Percentiles rank a stretch among this genome's conserved stretches.
Evolutionary conservation across 2,797 vertebrate genomes (phyloP).

Genomic region (Tinamus major): DNA sequence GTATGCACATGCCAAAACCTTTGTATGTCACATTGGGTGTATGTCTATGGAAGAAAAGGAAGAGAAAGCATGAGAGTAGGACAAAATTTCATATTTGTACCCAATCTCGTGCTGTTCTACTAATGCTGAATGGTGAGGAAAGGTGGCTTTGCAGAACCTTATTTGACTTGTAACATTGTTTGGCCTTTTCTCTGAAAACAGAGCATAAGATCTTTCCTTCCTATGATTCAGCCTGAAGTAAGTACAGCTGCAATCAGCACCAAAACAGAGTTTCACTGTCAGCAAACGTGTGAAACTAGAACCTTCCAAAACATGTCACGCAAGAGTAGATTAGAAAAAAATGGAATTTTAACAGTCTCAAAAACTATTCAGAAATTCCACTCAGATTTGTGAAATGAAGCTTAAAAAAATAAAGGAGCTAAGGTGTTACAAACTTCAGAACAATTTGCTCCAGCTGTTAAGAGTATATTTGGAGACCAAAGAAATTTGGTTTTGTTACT

Average conservation of each 20-base stretch:
- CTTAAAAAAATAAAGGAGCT: not conserved
- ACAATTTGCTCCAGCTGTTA: not conserved
- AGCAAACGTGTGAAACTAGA: not conserved
- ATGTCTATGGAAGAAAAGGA: not conserved
- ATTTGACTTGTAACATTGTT: not conserved
- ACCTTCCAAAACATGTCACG: not conserved
- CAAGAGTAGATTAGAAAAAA: not conserved
- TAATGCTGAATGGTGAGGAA: not conserved
- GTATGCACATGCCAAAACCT: not conserved
- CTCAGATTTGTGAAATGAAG: not conserved
- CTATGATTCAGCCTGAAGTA: not conserved
- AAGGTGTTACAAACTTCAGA: not conserved
- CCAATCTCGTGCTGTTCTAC: not conserved
- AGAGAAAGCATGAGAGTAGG: not conserved
- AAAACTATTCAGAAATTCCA: not conserved
- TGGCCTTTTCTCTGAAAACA: not conserved
- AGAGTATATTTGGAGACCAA: not conserved
- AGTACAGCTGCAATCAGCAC: not conserved
- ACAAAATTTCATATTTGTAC: not conserved
- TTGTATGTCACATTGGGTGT: not conserved
- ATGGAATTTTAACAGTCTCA: not conserved
- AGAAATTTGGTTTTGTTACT: not conserved
- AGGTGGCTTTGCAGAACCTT: not conserved
- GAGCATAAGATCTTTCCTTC: not conserved
- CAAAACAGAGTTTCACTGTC: not conserved